Evolutionary conservation across 1,140 invertebrate species (phyloP).

Genomic region (Delia radicum): DNA sequence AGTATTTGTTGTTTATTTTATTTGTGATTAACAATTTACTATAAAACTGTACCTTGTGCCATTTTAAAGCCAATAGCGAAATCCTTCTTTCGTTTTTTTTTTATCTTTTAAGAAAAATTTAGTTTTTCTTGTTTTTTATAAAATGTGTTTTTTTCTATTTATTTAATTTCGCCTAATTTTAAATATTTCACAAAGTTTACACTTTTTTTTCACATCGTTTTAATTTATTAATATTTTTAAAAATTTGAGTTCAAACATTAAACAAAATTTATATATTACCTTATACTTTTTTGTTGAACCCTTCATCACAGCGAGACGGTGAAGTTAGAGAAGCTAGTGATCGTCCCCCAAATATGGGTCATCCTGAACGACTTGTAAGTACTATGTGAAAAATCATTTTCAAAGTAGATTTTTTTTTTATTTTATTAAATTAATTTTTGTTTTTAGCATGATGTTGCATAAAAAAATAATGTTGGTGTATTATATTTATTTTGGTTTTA

Average conservation of each 20-base stretch:
- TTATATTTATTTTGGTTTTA: not conserved
- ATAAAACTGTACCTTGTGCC: no score
- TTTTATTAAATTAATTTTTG: not conserved
- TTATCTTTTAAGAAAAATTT: not conserved
- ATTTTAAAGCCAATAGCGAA: no score
- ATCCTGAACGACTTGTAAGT: slow-evolving; percentile 50
- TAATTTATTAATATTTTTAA: not conserved
- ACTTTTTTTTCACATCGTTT: not conserved
- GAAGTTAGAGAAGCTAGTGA: slow-evolving; percentile 52
- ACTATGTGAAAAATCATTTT: slow-evolving; percentile 23
- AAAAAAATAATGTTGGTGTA: not conserved
- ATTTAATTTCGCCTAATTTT: not conserved
- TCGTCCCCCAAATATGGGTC: slow-evolving; percentile 50
- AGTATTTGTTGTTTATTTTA: no score
- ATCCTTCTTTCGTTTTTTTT: no score
- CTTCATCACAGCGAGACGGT: slow-evolving; percentile 34
- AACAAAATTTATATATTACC: slow-evolving; percentile 5
- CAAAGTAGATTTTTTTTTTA: not conserved
- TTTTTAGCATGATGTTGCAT: not conserved
- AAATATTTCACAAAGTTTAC: not conserved
- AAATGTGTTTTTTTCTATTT: not conserved
- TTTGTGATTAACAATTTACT: no score
- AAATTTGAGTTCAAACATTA: slow-evolving; percentile 2
- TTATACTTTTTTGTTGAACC: not conserved
- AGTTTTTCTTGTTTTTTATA: not conserved